Evolutionary conservation across 2,888 invertebrate species (phyloP).

Genomic region (Eledona agricola): DNA sequence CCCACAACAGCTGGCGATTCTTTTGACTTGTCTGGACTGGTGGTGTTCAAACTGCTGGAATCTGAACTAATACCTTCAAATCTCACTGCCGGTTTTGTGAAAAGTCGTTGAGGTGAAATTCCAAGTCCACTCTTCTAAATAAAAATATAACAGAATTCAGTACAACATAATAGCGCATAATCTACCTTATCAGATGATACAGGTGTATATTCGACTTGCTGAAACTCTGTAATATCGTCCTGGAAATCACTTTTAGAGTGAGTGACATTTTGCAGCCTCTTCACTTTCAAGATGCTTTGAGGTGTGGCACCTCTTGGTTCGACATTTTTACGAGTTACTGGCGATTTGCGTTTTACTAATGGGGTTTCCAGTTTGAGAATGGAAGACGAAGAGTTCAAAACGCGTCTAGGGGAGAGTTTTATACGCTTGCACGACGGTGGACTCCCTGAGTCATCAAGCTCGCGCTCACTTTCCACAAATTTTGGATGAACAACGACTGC

Average conservation of each 20-base stretch:
- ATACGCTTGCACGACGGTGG: constrained; percentile 43
- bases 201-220: constrained; percentile 26
- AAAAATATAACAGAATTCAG: constrained; percentile 12
- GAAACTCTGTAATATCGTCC: constrained; percentile 19
- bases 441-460: constrained; percentile 35
- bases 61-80: constrained; percentile 40
- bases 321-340: constrained; percentile 39
- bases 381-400: constrained; percentile 6
- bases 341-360: constrained; percentile 61
- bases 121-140: constrained; percentile 1
- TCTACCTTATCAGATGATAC: constrained; percentile 19
- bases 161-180: no score
- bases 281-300: constrained; percentile 71
- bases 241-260: constrained; percentile 8
- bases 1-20: constrained; percentile 29
- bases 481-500: constrained; percentile 44
- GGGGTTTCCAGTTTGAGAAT: constrained; percentile 66
- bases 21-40: constrained; percentile 7
- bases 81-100: constrained; percentile 41
- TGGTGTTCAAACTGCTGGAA: constrained; percentile 35
- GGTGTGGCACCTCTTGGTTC: constrained; percentile 64
- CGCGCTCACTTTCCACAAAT: constrained; percentile 37
- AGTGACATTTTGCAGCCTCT: constrained; percentile 4
- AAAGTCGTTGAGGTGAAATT: constrained; percentile 23
- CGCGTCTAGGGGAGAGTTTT: constrained; percentile 48